Conservation (phyloP, 2,113 vertebrate genomes). For the Callipepla squamata region DNA sequence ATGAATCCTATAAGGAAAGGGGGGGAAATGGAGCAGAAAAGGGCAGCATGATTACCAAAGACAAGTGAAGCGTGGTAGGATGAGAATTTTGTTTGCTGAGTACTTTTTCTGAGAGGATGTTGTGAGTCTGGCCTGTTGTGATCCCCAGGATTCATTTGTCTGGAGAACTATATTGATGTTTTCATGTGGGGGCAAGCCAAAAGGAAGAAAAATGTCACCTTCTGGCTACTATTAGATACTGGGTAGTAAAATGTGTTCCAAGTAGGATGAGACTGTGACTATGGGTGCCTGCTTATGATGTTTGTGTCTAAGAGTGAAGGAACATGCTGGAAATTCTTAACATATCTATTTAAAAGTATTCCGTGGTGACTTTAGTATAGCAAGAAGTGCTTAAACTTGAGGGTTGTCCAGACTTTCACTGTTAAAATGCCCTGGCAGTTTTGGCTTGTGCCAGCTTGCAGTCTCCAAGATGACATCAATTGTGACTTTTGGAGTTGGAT, state of each 20-base stretch:
- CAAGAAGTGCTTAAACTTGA: not conserved
- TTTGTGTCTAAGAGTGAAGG: rapidly evolving
- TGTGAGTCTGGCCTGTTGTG: not conserved
- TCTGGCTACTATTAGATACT: not conserved
- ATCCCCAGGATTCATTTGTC: not conserved
- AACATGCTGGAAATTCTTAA: not conserved
- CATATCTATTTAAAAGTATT: not conserved
- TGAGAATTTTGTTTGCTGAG: not conserved
- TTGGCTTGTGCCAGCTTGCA: not conserved
- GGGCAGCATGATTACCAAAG: not conserved
- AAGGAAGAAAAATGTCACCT: not conserved
- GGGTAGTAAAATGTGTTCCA: not conserved
- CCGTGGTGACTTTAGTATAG: not conserved
- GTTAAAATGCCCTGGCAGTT: not conserved
- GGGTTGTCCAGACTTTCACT: not conserved
- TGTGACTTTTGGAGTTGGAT: not conserved
- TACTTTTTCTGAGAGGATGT: not conserved
- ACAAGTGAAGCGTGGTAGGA: not conserved
- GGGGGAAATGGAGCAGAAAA: not conserved
- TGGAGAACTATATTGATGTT: not conserved
- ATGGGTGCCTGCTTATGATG: not conserved
- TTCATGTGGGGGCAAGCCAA: not conserved
- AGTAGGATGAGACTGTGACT: not conserved
- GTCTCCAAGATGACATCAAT: not conserved
- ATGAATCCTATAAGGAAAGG: not conserved